Percentiles rank a stretch among this genome's conserved stretches.
Evolutionary conservation across 2,888 invertebrate species (phyloP).

Genomic region (Netelia virgata): DNA sequence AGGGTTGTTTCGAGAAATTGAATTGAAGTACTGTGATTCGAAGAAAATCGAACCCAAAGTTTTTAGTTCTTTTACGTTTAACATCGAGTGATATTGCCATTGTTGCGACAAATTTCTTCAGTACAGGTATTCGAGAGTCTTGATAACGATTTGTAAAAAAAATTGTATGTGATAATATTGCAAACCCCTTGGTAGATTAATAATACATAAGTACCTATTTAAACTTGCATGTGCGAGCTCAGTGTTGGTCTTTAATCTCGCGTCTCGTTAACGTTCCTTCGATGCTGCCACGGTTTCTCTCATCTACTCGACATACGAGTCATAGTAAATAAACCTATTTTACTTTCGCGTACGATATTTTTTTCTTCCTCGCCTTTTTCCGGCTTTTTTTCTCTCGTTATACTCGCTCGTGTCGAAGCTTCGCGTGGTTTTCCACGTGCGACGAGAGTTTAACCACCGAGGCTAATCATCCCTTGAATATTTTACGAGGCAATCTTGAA

Average conservation of each 20-base stretch:
- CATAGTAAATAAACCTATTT: conserved; percentile 45
- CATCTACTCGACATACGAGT: conserved; percentile 4
- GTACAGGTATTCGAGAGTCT: too few relatives aligned
- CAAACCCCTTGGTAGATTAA: not conserved
- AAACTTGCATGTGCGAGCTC: conserved; percentile 39
- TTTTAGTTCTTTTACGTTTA: too few relatives aligned
- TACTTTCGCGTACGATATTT: conserved; percentile 31
- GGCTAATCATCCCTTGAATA: conserved; percentile 79
- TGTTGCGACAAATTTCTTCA: too few relatives aligned
- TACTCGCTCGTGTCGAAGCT: conserved; percentile 17
- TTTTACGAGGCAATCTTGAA: conserved; percentile 76
- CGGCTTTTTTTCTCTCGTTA: conserved; percentile 6
- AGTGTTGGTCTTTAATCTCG: conserved; percentile 48
- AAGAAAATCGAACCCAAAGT: too few relatives aligned
- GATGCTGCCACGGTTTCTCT: conserved; percentile 16
- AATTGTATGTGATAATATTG: too few relatives aligned
- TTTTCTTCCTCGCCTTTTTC: not conserved
- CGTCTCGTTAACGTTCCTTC: conserved; percentile 48
- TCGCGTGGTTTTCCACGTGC: conserved; percentile 11
- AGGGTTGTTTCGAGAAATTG: too few relatives aligned
- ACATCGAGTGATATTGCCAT: too few relatives aligned
- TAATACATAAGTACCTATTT: conserved; percentile 21
- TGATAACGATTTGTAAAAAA: too few relatives aligned
- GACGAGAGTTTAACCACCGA: conserved; percentile 56
- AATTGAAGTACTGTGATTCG: too few relatives aligned